Conservation (phyloP, 2,888 invertebrate genomes). For the Strigamia crassipes region DNA sequence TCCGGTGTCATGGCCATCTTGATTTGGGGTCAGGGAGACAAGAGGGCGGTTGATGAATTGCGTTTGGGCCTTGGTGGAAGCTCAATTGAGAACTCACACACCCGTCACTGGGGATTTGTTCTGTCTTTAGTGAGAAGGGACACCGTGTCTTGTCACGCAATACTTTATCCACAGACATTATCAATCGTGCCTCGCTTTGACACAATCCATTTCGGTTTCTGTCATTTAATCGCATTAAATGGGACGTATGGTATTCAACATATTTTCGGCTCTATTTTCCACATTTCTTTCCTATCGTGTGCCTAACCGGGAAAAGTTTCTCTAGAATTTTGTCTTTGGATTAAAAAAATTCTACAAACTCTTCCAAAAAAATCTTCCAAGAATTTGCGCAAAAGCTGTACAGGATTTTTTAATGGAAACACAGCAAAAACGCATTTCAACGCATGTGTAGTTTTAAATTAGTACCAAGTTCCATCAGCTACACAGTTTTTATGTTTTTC, state of each 20-base stretch:
- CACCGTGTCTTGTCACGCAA: slow-evolving; percentile 16
- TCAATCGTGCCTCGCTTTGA: slow-evolving; percentile 10
- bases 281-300: too few species aligned
- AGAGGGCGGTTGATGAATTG: slow-evolving; percentile 31
- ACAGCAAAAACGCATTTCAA: too few species aligned
- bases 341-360: too few species aligned
- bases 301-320: too few species aligned
- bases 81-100: slow-evolving; percentile 28
- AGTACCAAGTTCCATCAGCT: too few species aligned
- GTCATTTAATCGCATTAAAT: not conserved
- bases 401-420: too few species aligned
- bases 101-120: slow-evolving; percentile 31
- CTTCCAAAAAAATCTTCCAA: too few species aligned
- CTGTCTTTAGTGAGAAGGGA: slow-evolving; percentile 31
- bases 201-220: not conserved
- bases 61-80: slow-evolving; percentile 31
- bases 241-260: not conserved
- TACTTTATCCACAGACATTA: slow-evolving; percentile 18
- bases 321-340: too few species aligned
- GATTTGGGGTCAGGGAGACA: slow-evolving; percentile 28
- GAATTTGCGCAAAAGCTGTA: too few species aligned
- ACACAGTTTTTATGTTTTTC: too few species aligned
- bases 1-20: slow-evolving; percentile 37
- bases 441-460: too few species aligned
- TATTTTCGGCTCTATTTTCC: too few species aligned